Evolutionary conservation across 1,140 invertebrate species (phyloP).

Genomic region (Drosophila prosaltans): DNA sequence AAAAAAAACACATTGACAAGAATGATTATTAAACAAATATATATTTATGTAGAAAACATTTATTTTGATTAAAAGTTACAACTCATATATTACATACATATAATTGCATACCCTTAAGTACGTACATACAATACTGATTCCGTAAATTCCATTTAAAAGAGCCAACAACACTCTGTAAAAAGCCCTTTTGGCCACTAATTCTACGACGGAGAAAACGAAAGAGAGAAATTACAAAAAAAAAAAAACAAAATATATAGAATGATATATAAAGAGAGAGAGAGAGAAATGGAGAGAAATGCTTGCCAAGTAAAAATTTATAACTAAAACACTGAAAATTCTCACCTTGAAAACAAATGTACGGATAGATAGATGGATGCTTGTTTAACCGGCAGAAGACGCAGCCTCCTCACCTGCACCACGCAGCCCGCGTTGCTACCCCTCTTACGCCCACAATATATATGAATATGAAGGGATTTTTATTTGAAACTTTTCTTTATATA

Average conservation of each 20-base stretch:
- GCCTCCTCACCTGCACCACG: neutral
- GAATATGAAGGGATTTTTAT: constrained; percentile 30
- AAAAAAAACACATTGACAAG: constrained; percentile 38
- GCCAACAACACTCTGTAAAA: constrained; percentile 41
- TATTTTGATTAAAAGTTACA: constrained; percentile 59
- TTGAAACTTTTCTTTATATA: constrained; percentile 37
- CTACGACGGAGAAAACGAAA: constrained; percentile 38
- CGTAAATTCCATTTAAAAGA: constrained; percentile 15
- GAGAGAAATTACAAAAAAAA: constrained; percentile 10
- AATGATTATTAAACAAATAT: constrained; percentile 23
- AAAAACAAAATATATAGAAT: constrained; percentile 7
- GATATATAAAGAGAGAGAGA: constrained; percentile 34
- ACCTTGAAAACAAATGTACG: constrained; percentile 49
- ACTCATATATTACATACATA: constrained; percentile 41
- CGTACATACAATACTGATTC: constrained; percentile 28
- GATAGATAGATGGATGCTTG: neutral
- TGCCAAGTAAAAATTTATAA: constrained; percentile 63
- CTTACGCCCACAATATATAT: constrained; percentile 12
- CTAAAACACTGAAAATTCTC: constrained; percentile 58
- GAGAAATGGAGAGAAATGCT: constrained; percentile 52
- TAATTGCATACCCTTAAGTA: constrained; percentile 24
- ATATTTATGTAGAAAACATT: constrained; percentile 48
- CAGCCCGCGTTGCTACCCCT: neutral
- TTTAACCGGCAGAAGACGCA: neutral
- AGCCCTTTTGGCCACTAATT: constrained; percentile 64